Conservation (phyloP, 2,888 invertebrate genomes). For the Rhogogaster chlorosoma region DNA sequence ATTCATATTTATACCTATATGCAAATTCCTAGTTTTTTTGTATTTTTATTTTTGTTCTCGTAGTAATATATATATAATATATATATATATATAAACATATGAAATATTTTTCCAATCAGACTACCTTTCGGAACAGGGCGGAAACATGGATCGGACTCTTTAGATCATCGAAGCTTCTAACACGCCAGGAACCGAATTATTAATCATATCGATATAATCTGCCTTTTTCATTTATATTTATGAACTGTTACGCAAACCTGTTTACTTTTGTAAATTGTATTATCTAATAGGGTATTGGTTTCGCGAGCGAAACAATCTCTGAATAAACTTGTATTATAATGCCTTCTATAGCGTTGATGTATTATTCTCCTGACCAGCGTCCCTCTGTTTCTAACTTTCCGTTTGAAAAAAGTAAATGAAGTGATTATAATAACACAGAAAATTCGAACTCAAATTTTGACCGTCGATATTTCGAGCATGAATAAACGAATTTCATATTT, state of each 20-base stretch:
- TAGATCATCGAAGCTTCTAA: background rate
- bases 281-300: background rate
- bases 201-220: background rate
- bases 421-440: too few relatives aligned
- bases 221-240: conserved; percentile 10
- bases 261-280: conserved; percentile 28
- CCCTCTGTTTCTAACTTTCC: too few relatives aligned
- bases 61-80: too few relatives aligned
- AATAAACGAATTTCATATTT: background rate
- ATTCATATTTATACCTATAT: background rate
- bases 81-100: too few relatives aligned
- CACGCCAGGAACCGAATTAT: background rate
- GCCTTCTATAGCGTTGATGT: background rate
- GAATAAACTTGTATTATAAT: conserved; percentile 32
- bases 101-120: background rate
- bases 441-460: too few relatives aligned
- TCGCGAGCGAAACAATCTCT: conserved; percentile 1
- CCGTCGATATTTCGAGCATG: background rate
- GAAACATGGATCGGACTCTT: background rate
- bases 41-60: background rate
- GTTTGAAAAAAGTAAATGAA: background rate
- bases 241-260: background rate
- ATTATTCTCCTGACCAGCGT: background rate
- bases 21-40: background rate
- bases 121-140: background rate